phyloP scores from a whole-genome alignment of 2,113 vertebrate species.

The Epinephelus fuscoguttatus region DNA sequence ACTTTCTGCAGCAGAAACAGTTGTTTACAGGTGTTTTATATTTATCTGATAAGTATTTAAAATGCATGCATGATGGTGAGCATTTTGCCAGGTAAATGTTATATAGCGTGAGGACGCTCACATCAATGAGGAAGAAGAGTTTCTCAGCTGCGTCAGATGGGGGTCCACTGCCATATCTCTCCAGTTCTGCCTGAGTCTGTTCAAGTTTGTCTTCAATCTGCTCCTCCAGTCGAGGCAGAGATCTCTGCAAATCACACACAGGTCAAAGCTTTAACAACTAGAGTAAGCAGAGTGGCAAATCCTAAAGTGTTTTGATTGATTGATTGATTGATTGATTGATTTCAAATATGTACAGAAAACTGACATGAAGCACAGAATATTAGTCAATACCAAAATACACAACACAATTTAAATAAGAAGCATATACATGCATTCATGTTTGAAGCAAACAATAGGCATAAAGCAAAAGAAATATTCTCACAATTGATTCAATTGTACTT shows the following conservation, averaged over 20 bases:
- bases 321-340: no score
- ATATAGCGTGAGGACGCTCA: constrained; percentile 47
- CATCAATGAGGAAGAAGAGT: constrained; percentile 79
- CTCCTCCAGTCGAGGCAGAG: constrained; percentile 80
- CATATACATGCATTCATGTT: no score
- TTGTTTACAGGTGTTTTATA: background rate
- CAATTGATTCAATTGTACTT: no score
- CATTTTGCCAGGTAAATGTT: background rate
- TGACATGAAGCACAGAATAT: no score
- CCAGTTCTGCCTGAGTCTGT: constrained; percentile 76
- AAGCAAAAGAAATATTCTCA: no score
- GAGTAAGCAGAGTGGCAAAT: no score
- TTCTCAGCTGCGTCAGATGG: constrained; percentile 73
- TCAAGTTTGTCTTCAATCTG: constrained; percentile 82
- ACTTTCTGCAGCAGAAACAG: constrained; percentile 84
- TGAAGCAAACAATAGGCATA: no score
- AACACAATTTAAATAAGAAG: no score
- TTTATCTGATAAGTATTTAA: background rate
- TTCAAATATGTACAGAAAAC: no score
- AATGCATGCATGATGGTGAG: background rate
- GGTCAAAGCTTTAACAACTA: background rate
- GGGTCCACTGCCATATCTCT: constrained; percentile 79
- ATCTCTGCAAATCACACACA: constrained; percentile 63
- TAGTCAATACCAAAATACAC: no score
- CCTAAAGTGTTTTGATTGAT: no score